Evolutionary conservation across 2,113 vertebrate genomes (phyloP).

Genomic region (Oplegnathus fasciatus): DNA sequence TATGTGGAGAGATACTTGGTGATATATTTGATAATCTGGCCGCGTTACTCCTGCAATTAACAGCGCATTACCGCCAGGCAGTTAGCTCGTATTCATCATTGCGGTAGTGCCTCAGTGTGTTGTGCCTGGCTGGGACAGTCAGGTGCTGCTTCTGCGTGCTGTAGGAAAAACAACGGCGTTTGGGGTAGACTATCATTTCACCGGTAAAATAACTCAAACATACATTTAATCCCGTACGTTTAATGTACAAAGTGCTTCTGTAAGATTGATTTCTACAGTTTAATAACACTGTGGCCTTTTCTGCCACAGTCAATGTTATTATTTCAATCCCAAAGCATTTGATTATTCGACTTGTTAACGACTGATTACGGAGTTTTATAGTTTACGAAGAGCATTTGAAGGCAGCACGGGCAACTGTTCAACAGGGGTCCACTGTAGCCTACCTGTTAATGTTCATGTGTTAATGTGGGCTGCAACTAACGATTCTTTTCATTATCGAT

Average conservation of each 20-base stretch:
- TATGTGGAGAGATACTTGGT: neutral
- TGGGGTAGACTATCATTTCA: accelerated
- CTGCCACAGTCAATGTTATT: neutral
- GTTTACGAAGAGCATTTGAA: neutral
- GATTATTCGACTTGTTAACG: neutral
- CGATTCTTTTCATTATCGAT: too few relatives aligned
- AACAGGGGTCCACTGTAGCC: neutral
- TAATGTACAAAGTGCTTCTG: neutral
- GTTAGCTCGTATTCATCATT: slow-evolving; percentile 34
- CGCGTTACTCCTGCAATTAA: neutral
- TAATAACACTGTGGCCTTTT: neutral
- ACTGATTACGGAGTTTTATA: neutral
- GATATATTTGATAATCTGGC: neutral
- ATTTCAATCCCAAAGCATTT: too few relatives aligned
- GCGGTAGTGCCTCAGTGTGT: neutral
- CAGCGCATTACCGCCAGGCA: too few relatives aligned
- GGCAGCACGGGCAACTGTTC: neutral
- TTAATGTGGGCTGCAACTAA: too few relatives aligned
- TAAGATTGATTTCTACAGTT: neutral
- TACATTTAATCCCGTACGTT: neutral
- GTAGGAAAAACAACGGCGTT: neutral
- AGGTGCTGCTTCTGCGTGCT: slow-evolving; percentile 3
- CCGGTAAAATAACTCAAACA: neutral
- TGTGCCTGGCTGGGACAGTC: neutral
- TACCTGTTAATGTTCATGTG: too few relatives aligned